Percentiles rank a stretch among this genome's conserved stretches.
phyloP scores from a whole-genome alignment of 2,888 invertebrate genomes.

The Leptopterna dolabrata region DNA sequence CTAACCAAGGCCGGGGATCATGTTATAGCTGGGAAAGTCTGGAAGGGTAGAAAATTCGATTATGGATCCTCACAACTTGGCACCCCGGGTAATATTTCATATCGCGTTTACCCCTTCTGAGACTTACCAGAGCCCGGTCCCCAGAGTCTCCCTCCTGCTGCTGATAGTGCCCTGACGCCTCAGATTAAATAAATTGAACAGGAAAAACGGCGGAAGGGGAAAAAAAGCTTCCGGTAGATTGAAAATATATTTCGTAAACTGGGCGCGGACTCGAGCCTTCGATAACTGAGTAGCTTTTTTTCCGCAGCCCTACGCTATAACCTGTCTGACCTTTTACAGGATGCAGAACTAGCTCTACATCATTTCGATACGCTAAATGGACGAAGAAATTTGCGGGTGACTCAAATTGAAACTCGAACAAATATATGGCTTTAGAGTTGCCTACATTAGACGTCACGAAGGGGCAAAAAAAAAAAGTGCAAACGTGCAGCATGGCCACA shows the following conservation, averaged over 20 bases:
- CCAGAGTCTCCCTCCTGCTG: background rate
- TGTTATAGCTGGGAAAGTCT: constrained; percentile 1
- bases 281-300: constrained; percentile 31
- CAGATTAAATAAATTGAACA: constrained; percentile 55
- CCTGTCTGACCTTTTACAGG: background rate
- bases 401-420: background rate
- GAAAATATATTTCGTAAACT: constrained; percentile 56
- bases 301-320: constrained; percentile 14
- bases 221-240: constrained; percentile 47
- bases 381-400: background rate
- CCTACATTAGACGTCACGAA: too few relatives aligned
- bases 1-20: constrained; percentile 39
- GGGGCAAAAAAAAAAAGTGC: too few relatives aligned
- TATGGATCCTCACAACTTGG: constrained; percentile 54
- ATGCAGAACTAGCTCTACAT: background rate
- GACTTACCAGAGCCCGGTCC: constrained; percentile 23
- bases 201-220: constrained; percentile 16
- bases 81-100: constrained; percentile 55
- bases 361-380: background rate
- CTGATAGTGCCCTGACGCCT: constrained; percentile 49
- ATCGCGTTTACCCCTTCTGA: constrained; percentile 43
- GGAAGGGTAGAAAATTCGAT: constrained; percentile 50
- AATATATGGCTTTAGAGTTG: too few relatives aligned
- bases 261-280: constrained; percentile 43
- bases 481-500: too few relatives aligned